Conservation (phyloP, 2,888 invertebrate genomes). For the Latrodectus elegans region DNA sequence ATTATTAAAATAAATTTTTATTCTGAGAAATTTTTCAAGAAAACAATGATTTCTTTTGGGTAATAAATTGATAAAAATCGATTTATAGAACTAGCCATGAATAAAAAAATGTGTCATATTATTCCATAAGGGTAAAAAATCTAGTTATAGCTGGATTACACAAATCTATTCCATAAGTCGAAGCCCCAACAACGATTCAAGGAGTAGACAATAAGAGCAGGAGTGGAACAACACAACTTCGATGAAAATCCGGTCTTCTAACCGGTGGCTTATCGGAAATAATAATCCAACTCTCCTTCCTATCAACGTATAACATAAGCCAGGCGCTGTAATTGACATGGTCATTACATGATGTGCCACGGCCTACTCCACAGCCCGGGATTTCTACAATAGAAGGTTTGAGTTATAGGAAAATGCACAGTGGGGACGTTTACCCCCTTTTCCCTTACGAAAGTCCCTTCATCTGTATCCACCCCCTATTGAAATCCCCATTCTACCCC, state of each 20-base stretch:
- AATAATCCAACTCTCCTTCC: constrained; percentile 58
- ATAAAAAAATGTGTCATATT: too few relatives aligned
- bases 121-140: too few relatives aligned
- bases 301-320: constrained; percentile 66
- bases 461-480: constrained; percentile 27
- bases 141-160: too few relatives aligned
- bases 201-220: constrained; percentile 29
- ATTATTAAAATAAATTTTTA: too few relatives aligned
- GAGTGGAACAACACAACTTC: constrained; percentile 42
- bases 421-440: constrained; percentile 53
- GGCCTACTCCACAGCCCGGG: constrained; percentile 42
- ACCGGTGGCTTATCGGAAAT: constrained; percentile 68
- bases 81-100: too few relatives aligned
- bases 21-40: too few relatives aligned
- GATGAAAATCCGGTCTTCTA: constrained; percentile 36
- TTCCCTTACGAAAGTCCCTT: constrained; percentile 33
- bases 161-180: not conserved
- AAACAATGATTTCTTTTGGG: too few relatives aligned
- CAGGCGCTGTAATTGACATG: constrained; percentile 67
- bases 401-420: constrained; percentile 67
- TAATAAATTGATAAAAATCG: too few relatives aligned
- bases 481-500: constrained; percentile 24
- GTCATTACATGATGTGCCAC: constrained; percentile 65
- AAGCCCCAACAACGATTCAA: not conserved
- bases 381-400: constrained; percentile 54